These are phyloP conservation scores for Oryzias curvinotus DNA, from an alignment of 2,113 vertebrate species.

Conservation along the genomic window DNA sequence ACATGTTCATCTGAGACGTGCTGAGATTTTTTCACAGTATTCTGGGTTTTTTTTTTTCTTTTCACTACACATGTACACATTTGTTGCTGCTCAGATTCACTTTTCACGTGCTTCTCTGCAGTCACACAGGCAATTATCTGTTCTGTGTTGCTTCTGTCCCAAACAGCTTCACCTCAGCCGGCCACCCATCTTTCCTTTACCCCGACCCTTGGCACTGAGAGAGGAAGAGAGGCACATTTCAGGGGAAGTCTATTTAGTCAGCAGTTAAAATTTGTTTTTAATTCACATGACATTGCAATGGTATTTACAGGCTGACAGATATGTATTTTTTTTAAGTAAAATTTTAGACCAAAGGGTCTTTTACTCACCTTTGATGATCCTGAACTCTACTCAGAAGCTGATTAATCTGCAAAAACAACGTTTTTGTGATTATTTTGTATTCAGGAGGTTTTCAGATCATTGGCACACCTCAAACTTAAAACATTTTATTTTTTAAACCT, in stretches of 20 bases:
- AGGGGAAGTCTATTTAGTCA: background rate
- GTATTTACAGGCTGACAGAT: no score
- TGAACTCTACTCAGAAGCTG: constrained; percentile 73
- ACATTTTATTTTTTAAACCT: background rate
- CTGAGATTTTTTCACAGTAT: constrained; percentile 18
- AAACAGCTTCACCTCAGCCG: constrained; percentile 68
- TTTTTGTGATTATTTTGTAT: background rate
- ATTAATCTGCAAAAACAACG: constrained; percentile 67
- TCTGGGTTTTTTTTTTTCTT: constrained; percentile 3
- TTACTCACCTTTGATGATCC: constrained; percentile 72
- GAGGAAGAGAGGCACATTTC: background rate
- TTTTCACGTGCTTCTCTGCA: background rate
- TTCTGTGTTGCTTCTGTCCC: background rate
- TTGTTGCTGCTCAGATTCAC: constrained; percentile 4
- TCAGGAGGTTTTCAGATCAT: no score
- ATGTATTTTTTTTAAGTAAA: no score
- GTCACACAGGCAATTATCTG: background rate
- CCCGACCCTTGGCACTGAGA: constrained; percentile 75
- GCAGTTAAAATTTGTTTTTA: no score
- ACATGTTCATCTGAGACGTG: background rate
- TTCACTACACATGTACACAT: background rate
- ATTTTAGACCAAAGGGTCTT: no score
- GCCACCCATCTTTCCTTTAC: constrained; percentile 74
- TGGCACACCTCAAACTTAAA: background rate
- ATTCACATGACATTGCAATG: no score